Evolutionary conservation across 1,140 invertebrate genomes (phyloP).

Genomic region (Cotesia vestalis): DNA sequence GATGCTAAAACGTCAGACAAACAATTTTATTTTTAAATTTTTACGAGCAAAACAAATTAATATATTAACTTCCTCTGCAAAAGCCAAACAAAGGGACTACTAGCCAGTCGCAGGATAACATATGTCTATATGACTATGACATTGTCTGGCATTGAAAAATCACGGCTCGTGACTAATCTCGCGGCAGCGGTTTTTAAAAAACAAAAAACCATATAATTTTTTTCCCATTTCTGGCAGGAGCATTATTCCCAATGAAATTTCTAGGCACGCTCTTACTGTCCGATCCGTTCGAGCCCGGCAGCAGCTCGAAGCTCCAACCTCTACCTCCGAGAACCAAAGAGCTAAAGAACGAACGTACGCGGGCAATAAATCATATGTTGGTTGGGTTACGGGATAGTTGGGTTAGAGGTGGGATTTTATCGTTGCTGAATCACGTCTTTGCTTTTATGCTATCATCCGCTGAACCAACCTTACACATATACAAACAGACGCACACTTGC

Average conservation of each 20-base stretch:
- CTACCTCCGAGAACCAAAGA: no score
- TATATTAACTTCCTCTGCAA: no score
- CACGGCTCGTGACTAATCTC: slow-evolving; percentile 9
- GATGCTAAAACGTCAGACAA: no score
- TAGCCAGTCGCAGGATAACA: no score
- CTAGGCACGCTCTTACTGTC: slow-evolving; percentile 25
- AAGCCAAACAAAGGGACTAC: no score
- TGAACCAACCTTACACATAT: neutral
- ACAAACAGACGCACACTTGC: no score
- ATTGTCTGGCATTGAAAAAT: neutral
- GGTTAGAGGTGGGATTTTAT: slow-evolving; percentile 31
- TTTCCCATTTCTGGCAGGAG: neutral
- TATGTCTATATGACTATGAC: neutral
- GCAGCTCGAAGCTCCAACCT: no score
- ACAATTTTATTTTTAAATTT: no score
- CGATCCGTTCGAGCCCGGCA: slow-evolving; percentile 23
- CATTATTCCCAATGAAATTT: slow-evolving; percentile 33
- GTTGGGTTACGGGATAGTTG: slow-evolving; percentile 13
- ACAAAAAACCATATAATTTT: neutral
- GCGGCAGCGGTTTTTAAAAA: neutral
- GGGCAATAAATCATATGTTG: slow-evolving; percentile 23
- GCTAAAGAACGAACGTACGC: slow-evolving; percentile 11
- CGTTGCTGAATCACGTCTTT: slow-evolving; percentile 21
- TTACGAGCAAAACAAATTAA: no score
- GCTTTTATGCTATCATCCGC: slow-evolving; percentile 23